These are phyloP conservation scores for Andinoacara biseriatus DNA, from an alignment of 2,113 vertebrate genomes.

Conservation along the genomic window DNA sequence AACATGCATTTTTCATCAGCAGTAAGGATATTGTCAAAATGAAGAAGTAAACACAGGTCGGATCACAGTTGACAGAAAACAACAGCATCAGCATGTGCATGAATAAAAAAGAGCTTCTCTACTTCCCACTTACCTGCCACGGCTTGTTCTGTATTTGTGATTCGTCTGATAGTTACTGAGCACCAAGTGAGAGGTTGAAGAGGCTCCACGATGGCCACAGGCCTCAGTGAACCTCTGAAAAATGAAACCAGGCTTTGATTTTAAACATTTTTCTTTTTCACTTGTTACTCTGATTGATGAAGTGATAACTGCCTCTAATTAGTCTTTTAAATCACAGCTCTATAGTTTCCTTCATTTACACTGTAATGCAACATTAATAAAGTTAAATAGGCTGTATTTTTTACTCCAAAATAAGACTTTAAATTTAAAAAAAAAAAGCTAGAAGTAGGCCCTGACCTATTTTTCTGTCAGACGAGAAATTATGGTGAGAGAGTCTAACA, in stretches of 20 bases:
- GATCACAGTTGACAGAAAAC: conserved; percentile 32
- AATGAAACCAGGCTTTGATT: background rate
- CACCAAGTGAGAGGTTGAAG: conserved; percentile 17
- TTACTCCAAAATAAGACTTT: background rate
- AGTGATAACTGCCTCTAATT: conserved; percentile 24
- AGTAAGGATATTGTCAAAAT: conserved; percentile 9
- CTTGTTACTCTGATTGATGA: conserved; percentile 16
- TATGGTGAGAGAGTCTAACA: background rate
- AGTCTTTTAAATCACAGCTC: background rate
- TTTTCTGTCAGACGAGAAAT: background rate
- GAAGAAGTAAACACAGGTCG: conserved; percentile 24
- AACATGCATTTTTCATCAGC: conserved; percentile 7
- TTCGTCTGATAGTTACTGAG: background rate
- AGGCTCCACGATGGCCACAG: background rate
- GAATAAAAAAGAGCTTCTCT: conserved; percentile 2
- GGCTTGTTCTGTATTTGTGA: background rate
- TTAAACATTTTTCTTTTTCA: background rate
- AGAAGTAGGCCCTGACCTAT: background rate
- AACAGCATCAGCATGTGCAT: conserved; percentile 10
- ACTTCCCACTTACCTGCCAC: conserved; percentile 19
- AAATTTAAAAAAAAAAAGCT: background rate
- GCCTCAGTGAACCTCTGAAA: conserved; percentile 1
- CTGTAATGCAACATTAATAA: conserved; percentile 6
- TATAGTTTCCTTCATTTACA: conserved; percentile 2
- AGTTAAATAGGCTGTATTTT: background rate